phyloP scores from a whole-genome alignment of 2,888 invertebrate genomes.

The Andricus quercusramuli region DNA sequence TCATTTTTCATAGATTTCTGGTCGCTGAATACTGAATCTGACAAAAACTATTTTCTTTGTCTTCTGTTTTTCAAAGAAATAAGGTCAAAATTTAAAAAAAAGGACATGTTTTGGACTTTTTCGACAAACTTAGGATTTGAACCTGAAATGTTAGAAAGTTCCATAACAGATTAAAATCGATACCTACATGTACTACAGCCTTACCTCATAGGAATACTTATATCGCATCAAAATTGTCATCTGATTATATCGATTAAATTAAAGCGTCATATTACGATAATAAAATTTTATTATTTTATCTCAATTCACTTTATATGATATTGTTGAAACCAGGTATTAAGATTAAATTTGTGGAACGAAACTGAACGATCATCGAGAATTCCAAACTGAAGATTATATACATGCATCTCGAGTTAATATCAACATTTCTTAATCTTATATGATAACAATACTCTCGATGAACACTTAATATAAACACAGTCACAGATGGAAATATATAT shows the following conservation, averaged over 20 bases:
- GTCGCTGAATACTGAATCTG: no score
- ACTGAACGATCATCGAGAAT: background rate
- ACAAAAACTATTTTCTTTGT: no score
- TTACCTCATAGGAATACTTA: no score
- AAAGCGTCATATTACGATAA: slow-evolving; percentile 2
- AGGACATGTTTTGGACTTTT: no score
- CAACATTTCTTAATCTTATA: background rate
- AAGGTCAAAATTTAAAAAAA: no score
- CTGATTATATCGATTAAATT: background rate
- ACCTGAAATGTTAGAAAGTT: no score
- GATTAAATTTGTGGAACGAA: slow-evolving; percentile 16
- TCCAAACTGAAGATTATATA: background rate
- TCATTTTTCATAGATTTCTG: no score
- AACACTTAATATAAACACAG: background rate
- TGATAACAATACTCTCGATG: slow-evolving; percentile 15
- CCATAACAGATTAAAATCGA: no score
- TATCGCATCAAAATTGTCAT: no score
- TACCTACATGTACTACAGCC: no score
- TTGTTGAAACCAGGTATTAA: slow-evolving; percentile 6
- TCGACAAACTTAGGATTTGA: no score
- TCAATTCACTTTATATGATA: slow-evolving; percentile 2
- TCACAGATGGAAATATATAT: slow-evolving; percentile 7
- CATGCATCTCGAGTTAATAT: background rate
- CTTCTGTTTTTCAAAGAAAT: no score
- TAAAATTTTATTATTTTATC: slow-evolving; percentile 22